Evolutionary conservation across 2,113 vertebrate species (phyloP).

Genomic region (Pseudonaja textilis): DNA sequence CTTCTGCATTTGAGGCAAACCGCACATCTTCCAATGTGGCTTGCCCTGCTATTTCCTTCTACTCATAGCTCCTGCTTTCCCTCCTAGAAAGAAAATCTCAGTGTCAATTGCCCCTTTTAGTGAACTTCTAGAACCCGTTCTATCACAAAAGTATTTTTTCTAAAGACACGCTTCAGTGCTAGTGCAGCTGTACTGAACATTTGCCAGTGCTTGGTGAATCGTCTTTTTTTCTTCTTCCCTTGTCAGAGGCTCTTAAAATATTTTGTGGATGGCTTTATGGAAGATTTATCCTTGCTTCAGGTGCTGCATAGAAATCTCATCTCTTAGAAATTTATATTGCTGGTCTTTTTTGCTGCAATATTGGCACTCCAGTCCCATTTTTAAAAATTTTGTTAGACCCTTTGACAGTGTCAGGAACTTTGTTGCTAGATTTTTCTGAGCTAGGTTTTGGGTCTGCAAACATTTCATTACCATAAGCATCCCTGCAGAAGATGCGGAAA

Average conservation of each 20-base stretch:
- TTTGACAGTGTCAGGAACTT: slow-evolving; percentile 25
- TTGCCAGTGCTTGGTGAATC: neutral
- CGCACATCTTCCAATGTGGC: accelerated
- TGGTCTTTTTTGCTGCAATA: slow-evolving; percentile 28
- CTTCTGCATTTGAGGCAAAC: neutral
- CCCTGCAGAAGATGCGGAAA: neutral
- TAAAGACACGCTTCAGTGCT: neutral
- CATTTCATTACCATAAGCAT: neutral
- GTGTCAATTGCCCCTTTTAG: slow-evolving; percentile 11
- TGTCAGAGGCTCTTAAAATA: slow-evolving; percentile 28
- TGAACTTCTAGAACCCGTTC: slow-evolving; percentile 3
- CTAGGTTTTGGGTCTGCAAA: neutral
- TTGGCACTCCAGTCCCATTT: slow-evolving; percentile 45
- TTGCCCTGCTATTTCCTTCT: accelerated
- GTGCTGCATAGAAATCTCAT: slow-evolving; percentile 45
- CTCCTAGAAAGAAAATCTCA: accelerated
- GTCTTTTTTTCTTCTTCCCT: neutral
- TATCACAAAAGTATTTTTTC: neutral
- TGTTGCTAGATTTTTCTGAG: neutral
- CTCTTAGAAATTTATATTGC: slow-evolving; percentile 40
- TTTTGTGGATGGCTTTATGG: slow-evolving; percentile 42
- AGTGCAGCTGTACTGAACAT: neutral
- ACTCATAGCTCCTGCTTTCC: neutral
- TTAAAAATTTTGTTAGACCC: slow-evolving; percentile 48
- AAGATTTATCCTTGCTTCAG: slow-evolving; percentile 41